These are phyloP conservation scores for Liolophura sinensis DNA, from an alignment of 1,140 invertebrate species.

Conservation along the genomic window DNA sequence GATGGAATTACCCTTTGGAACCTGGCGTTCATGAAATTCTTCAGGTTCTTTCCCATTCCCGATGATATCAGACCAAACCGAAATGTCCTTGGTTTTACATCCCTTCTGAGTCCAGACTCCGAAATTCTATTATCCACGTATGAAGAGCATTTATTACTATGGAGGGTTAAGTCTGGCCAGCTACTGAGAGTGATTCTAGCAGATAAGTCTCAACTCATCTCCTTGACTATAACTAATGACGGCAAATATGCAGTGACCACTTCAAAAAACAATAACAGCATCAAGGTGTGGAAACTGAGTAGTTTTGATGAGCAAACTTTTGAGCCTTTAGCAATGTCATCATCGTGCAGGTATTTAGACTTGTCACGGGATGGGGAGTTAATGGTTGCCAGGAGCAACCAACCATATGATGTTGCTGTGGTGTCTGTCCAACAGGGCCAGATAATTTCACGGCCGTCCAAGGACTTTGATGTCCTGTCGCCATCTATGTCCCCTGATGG, in stretches of 20 bases:
- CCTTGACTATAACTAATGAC: slow-evolving; percentile 13
- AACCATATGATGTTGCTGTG: slow-evolving; percentile 21
- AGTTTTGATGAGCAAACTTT: slow-evolving; percentile 16
- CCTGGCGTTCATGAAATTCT: slow-evolving; percentile 20
- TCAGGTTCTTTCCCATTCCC: slow-evolving; percentile 20
- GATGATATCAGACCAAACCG: slow-evolving; percentile 17
- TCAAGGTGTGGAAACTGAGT: slow-evolving; percentile 23
- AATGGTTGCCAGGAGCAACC: slow-evolving; percentile 21
- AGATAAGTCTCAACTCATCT: slow-evolving; percentile 14
- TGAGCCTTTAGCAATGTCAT: slow-evolving; percentile 22
- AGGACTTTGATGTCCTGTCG: slow-evolving; percentile 21
- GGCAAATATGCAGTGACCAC: slow-evolving; percentile 24
- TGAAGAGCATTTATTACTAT: slow-evolving; percentile 26
- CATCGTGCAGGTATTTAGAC: slow-evolving; percentile 23
- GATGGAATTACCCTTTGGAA: slow-evolving; percentile 24
- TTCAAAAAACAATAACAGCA: slow-evolving; percentile 18
- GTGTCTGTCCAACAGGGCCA: slow-evolving; percentile 21
- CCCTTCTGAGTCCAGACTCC: slow-evolving; percentile 17
- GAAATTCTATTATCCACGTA: slow-evolving; percentile 25
- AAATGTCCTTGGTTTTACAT: slow-evolving; percentile 21
- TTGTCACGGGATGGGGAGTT: slow-evolving; percentile 12
- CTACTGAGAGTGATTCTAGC: slow-evolving; percentile 14
- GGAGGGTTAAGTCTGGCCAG: slow-evolving; percentile 16
- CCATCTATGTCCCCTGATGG: slow-evolving; percentile 27
- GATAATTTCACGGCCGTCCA: slow-evolving; percentile 15